Conservation (phyloP, 2,113 vertebrate species). For the Onychorhynchus coronatus region DNA sequence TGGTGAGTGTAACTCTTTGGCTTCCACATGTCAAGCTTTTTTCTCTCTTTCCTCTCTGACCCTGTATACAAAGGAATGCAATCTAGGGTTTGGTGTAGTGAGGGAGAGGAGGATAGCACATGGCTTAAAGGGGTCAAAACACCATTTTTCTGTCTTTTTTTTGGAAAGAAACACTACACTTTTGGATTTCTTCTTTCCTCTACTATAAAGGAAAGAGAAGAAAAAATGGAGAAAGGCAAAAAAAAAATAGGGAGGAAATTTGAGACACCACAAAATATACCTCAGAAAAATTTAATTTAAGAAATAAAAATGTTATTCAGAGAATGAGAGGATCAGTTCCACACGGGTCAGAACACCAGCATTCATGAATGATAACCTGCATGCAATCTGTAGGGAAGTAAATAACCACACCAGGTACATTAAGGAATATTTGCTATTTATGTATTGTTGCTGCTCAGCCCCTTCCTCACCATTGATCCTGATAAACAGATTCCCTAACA, state of each 20-base stretch:
- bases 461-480: background rate
- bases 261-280: background rate
- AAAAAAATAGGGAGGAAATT: background rate
- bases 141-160: background rate
- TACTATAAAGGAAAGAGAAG: background rate
- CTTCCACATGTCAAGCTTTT: background rate
- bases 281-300: background rate
- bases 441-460: background rate
- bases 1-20: background rate
- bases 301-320: background rate
- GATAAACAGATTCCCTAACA: background rate
- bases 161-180: background rate
- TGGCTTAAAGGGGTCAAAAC: background rate
- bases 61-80: background rate
- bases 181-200: background rate
- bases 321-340: background rate
- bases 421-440: background rate
- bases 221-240: background rate
- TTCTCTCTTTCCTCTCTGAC: background rate
- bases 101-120: background rate
- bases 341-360: background rate
- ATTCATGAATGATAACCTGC: background rate
- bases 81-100: background rate
- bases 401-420: background rate
- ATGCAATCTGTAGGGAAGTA: background rate